A percentile compares a stretch with the other conserved stretches of the same genome.
phyloP scores from a whole-genome alignment of 1,140 invertebrate genomes.

The Drosophila melanogaster region DNA sequence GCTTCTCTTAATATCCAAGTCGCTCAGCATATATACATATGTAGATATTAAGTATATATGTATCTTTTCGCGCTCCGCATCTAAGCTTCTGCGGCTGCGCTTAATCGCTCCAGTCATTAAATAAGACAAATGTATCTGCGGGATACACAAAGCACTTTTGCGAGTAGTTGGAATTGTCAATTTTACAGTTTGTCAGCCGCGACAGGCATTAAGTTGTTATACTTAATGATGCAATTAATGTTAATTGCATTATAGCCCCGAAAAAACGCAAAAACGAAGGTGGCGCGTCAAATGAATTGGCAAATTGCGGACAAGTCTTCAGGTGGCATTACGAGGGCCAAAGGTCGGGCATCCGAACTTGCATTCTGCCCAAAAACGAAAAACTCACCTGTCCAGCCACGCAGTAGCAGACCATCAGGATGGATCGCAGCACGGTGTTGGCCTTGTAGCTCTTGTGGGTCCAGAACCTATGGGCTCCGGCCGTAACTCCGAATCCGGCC shows the following conservation, averaged over 20 bases:
- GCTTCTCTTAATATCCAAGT: slow-evolving; percentile 30
- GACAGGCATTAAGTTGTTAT: slow-evolving; percentile 73
- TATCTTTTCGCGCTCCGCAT: not conserved
- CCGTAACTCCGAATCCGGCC: slow-evolving; percentile 90
- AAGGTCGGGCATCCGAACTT: slow-evolving; percentile 5
- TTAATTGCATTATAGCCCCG: slow-evolving; percentile 66
- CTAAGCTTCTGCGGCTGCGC: slow-evolving; percentile 32
- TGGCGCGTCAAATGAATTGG: slow-evolving; percentile 39
- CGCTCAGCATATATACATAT: slow-evolving; percentile 3
- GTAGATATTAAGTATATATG: not conserved
- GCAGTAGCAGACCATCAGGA: slow-evolving; percentile 89
- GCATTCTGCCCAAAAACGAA: not conserved
- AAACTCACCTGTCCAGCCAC: slow-evolving; percentile 88
- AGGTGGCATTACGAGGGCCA: slow-evolving; percentile 19
- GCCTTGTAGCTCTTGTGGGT: slow-evolving; percentile 94
- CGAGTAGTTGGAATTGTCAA: slow-evolving; percentile 50
- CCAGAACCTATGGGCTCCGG: slow-evolving; percentile 93
- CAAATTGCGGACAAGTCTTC: slow-evolving; percentile 38
- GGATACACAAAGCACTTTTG: slow-evolving; percentile 52
- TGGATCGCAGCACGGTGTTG: slow-evolving; percentile 88
- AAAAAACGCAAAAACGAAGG: slow-evolving; percentile 25
- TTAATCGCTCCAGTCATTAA: slow-evolving; percentile 70
- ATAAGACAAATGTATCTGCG: slow-evolving; percentile 72
- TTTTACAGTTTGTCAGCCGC: slow-evolving; percentile 50
- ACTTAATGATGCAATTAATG: slow-evolving; percentile 80